Base-by-base conservation (phyloP, 2,888 invertebrate species). In the Melieria picta region DNA sequence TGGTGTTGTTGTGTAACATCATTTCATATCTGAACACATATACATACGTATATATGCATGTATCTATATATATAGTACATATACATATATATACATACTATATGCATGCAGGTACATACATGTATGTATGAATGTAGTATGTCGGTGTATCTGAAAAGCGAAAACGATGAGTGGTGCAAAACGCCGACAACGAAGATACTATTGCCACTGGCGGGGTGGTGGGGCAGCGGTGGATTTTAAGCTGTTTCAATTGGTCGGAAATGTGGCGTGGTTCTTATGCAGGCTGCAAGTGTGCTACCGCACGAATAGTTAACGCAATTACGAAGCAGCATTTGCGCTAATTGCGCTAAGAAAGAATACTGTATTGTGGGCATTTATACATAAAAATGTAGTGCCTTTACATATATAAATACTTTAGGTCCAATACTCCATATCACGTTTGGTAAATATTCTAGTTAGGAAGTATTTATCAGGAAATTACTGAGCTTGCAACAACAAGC, bases 201-300 rank as follows among this genome's bases (percentile, higher is more conserved):
- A 50, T 2, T 30, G 30, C 3, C 30, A 30, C 30, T 30, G 30
- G 30, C 30, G 30, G 1, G 30, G 30, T 50, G 46, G 65, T 46
- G 46, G 61, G 68, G 72, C 69, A 65, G 72, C 62, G 66, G 63
- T 47, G 30, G 30, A 30, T 30, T 30, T 65, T 61, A 55, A 71
- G 71, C 75, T 65, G 73, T 72, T 78, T 71, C 79, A 77, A 81
- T 81, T 81, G 81, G 81, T 74, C 66, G 72, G 76, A 74, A 72
- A 63, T 66, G 77, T 81, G 81, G 81, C 81, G 80, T 81, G 81
- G 78, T 81, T 74, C 70, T 65, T 72, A 55, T 71, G 60, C 66
- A 69, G 16, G 57, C 64, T 69, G 64, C 69, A 69, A 69, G 58
- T 7, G 11, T 52, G 58, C 48, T 58, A 42, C 30, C 30, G 30